Evolutionary conservation across 2,888 invertebrate genomes (phyloP).

Genomic region (Nysson spinosus): DNA sequence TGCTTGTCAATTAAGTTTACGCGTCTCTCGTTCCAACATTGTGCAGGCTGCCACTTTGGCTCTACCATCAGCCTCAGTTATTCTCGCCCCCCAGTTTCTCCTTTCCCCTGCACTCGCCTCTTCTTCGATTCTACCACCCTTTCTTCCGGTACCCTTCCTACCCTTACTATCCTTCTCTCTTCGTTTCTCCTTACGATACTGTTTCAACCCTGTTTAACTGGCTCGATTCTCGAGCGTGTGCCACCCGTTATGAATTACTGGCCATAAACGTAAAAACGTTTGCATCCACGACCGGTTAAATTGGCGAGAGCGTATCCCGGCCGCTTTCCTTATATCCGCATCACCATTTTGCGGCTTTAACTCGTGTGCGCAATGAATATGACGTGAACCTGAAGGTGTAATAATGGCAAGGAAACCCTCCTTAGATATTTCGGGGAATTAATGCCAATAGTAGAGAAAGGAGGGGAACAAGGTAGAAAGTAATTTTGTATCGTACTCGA

Average conservation of each 20-base stretch:
- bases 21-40: slow-evolving; percentile 60
- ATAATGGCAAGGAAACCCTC: slow-evolving; percentile 15
- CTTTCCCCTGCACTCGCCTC: slow-evolving; percentile 1
- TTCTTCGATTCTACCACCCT: neutral
- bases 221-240: slow-evolving; percentile 23
- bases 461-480: no score
- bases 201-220: neutral
- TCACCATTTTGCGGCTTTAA: slow-evolving; percentile 30
- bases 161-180: slow-evolving; percentile 12
- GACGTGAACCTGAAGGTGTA: slow-evolving; percentile 21
- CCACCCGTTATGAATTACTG: slow-evolving; percentile 42
- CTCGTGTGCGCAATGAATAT: slow-evolving; percentile 34
- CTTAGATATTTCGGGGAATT: slow-evolving; percentile 20
- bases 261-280: slow-evolving; percentile 42
- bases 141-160: neutral
- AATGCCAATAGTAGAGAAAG: slow-evolving; percentile 3
- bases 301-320: slow-evolving; percentile 14
- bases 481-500: no score
- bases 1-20: slow-evolving; percentile 71
- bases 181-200: neutral
- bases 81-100: slow-evolving; percentile 46
- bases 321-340: slow-evolving; percentile 8
- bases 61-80: slow-evolving; percentile 53
- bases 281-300: slow-evolving; percentile 25
- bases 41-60: slow-evolving; percentile 49